Evolutionary conservation across 2,888 invertebrate species (phyloP), one percentile per base, ranked within the genome.

Genomic region (Smittia sp.): DNA sequence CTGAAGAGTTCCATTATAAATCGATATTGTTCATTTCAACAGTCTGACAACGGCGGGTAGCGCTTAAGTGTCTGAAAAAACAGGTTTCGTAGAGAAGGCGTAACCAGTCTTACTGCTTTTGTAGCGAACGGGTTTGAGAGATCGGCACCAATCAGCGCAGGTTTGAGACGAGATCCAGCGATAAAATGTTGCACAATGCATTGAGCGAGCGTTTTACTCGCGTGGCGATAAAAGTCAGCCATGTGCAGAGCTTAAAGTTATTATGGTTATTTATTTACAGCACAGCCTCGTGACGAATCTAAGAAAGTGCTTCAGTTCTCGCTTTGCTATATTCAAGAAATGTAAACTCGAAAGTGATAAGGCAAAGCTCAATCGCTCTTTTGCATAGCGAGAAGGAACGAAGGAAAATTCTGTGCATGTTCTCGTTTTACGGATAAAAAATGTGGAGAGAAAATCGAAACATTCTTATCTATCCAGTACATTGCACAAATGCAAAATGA

Each of bases 381-480:
- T 46, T 46, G 46, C 46, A 46, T 46, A 58, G 58, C 13, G 58
- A 58, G 18, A 24, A 63, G 27, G 27, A 63, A 27, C 6, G 27
- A 27, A 63, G 15, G n/a, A 25, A 25, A 24, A 25, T 63, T 63
- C 27, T 63, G 27, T 27, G 63, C 25, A 24, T 63, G 27, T 63
- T n/a, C 63, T 25, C 25, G 27, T 63, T 27, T 13, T 24, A 63
- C 27, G 27, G n/a, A 27, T 27, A 27, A 18, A 24, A 63, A 63
- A 11, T 63, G 13, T 24, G 25, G 13, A 63, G 13, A 63, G 27
- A 63, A 63, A 63, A 63, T 63, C 63, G 63, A 63, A 27, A 63
- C 63, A 63, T 27, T 27, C 27, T 63, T 63, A 63, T 63, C 63
- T 63, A 24, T 63, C n/a, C 63, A 63, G 13, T 27, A 63, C 63